These are phyloP conservation scores for Adelphocoris suturalis DNA, from an alignment of 2,888 invertebrate species.

Conservation along the genomic window DNA sequence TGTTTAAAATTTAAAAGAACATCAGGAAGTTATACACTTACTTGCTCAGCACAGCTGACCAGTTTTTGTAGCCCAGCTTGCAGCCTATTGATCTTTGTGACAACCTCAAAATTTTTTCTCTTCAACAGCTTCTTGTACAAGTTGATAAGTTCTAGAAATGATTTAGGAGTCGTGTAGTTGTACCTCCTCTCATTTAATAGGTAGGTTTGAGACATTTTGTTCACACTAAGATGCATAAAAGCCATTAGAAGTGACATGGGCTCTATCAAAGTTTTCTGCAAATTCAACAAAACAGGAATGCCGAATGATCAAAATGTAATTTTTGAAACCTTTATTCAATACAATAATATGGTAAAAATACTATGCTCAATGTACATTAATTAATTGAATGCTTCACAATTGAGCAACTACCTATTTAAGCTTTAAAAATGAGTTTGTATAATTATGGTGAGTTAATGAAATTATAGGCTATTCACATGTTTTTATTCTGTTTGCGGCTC, in stretches of 20 bases:
- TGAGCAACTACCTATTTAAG: too few species aligned
- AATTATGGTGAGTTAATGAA: too few species aligned
- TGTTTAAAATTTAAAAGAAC: too few species aligned
- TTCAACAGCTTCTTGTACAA: conserved; percentile 87
- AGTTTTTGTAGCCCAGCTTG: conserved; percentile 94
- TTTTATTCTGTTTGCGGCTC: too few species aligned
- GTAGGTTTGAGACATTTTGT: conserved; percentile 89
- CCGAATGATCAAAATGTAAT: too few species aligned
- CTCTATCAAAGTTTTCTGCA: conserved; percentile 80
- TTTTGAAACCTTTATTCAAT: too few species aligned
- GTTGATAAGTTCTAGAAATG: conserved; percentile 94
- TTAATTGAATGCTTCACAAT: too few species aligned
- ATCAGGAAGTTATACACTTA: conserved; percentile 76
- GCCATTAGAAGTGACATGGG: conserved; percentile 93
- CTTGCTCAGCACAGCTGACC: conserved; percentile 91
- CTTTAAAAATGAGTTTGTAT: too few species aligned
- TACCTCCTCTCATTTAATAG: conserved; percentile 91
- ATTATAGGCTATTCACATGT: too few species aligned
- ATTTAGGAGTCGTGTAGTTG: conserved; percentile 98
- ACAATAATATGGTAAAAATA: too few species aligned
- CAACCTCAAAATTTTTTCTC: conserved; percentile 85
- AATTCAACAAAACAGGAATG: conserved; percentile 52
- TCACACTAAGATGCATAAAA: conserved; percentile 92
- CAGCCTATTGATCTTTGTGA: conserved; percentile 87
- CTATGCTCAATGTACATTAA: too few species aligned